phyloP scores from a whole-genome alignment of 2,888 invertebrate genomes.

The Platynereis dumerilii region DNA sequence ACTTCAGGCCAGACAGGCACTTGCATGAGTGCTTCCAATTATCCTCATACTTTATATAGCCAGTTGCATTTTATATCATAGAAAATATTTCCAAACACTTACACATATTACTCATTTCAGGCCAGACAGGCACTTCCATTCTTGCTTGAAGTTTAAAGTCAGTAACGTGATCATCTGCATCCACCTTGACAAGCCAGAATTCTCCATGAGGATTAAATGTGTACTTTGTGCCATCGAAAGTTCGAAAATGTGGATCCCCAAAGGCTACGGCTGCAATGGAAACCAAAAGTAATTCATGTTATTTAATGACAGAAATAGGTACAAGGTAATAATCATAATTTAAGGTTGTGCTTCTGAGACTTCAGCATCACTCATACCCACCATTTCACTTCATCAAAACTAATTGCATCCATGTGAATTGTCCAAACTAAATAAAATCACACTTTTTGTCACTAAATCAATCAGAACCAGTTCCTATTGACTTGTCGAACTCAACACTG shows the following conservation, averaged over 20 bases:
- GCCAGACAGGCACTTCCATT: slow-evolving; percentile 9
- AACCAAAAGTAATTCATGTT: not conserved
- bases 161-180: not conserved
- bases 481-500: not conserved
- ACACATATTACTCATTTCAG: too few relatives aligned
- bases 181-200: slow-evolving; percentile 21
- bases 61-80: too few relatives aligned
- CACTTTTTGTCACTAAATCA: too few relatives aligned
- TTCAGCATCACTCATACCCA: not conserved
- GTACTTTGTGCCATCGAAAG: slow-evolving; percentile 27
- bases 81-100: too few relatives aligned
- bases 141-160: slow-evolving; percentile 25
- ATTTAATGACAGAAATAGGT: not conserved
- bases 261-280: slow-evolving; percentile 17
- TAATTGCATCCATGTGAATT: too few relatives aligned
- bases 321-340: not conserved
- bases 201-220: slow-evolving; percentile 30
- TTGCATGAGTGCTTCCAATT: too few relatives aligned
- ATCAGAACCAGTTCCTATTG: too few relatives aligned
- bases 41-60: too few relatives aligned
- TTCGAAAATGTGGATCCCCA: slow-evolving; percentile 31
- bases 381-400: too few relatives aligned
- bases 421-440: too few relatives aligned
- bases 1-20: too few relatives aligned
- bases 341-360: too few relatives aligned